Base-by-base conservation (phyloP, 2,888 invertebrate species). In the Malacosoma neustria region DNA sequence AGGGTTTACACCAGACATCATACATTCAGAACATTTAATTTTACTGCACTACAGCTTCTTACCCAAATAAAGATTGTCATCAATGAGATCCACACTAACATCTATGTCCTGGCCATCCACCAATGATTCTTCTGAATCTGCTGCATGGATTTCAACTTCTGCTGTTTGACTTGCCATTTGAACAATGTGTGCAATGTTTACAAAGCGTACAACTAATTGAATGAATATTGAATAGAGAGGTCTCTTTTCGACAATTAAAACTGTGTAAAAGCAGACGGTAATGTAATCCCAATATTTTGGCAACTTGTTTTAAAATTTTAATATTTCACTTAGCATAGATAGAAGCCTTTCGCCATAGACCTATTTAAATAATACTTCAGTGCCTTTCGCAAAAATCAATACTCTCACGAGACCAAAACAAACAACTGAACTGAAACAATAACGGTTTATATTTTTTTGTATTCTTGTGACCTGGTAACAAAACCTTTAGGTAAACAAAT, bases 51-150 rank as follows among this genome's bases (percentile, higher is more conserved):
- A n/a, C n/a, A n/a, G 3, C 14, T 36, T 38, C 57, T 44, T 51
- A 71, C 84, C 84, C 47, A 85, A 58, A 45, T 74, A 84, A 4
- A 84, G 51, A 40, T 71, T 57, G 32, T 82, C 75, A 32, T 85
- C 84, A 33, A 85, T 81, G 9, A 64, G 61, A 41, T 84, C 77
- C 9, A 84, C 82, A 41, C 80, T 84, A 33, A 84, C 52, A 41
- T 74, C 80, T 11, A 75, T 41, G 39, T 60, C 52, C n/a, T n/a
- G n/a, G 30, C 62, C 58, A 33, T 69, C 69, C 4, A 53, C 46
- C 2, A 61, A 44, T 9, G 54, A 43, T 3, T 63, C 58, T 3
- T 58, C 55, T 1, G 54, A 46, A 4, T 72, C 72, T 0, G 66
- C 42, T 1, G 77, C 77, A 37, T 84, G 82, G 13, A 82, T 63